Conservation (phyloP, 1,140 invertebrate genomes). For the Drosophila nikananu region DNA sequence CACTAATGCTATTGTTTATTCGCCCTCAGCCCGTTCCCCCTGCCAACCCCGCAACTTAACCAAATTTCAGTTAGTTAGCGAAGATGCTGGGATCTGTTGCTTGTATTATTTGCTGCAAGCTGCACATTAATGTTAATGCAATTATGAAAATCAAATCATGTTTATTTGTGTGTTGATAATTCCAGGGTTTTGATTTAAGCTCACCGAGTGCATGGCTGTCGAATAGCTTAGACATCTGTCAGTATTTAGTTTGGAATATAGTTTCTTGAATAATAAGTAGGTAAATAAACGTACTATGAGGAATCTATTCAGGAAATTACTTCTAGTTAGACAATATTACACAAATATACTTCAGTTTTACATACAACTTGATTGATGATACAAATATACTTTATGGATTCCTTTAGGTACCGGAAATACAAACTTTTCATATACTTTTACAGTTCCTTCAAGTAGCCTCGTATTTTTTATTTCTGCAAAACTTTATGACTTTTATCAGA, state of each 20-base stretch:
- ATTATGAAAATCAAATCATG: constrained; percentile 60
- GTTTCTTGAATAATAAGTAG: not conserved
- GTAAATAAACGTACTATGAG: not conserved
- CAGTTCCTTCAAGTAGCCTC: not conserved
- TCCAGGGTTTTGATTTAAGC: constrained; percentile 31
- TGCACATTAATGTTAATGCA: constrained; percentile 63
- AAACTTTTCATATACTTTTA: not conserved
- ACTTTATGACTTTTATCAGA: constrained; percentile 31
- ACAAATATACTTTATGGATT: no score
- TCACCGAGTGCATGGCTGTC: not conserved
- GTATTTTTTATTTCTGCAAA: not conserved
- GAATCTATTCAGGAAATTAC: not conserved
- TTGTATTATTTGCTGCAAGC: constrained; percentile 27
- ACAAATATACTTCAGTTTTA: no score
- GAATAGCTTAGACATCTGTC: not conserved
- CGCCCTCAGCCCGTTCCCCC: constrained; percentile 4
- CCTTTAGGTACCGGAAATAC: not conserved
- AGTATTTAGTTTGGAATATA: constrained; percentile 1
- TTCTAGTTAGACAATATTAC: no score
- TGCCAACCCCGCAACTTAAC: constrained; percentile 3
- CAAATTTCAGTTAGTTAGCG: constrained; percentile 28
- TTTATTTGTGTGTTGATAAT: constrained; percentile 43
- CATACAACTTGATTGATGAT: no score
- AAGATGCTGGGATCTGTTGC: constrained; percentile 24
- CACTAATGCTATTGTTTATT: constrained; percentile 62